Conservation (phyloP, 2,113 vertebrate genomes). For the Sphyrna mokarran region DNA sequence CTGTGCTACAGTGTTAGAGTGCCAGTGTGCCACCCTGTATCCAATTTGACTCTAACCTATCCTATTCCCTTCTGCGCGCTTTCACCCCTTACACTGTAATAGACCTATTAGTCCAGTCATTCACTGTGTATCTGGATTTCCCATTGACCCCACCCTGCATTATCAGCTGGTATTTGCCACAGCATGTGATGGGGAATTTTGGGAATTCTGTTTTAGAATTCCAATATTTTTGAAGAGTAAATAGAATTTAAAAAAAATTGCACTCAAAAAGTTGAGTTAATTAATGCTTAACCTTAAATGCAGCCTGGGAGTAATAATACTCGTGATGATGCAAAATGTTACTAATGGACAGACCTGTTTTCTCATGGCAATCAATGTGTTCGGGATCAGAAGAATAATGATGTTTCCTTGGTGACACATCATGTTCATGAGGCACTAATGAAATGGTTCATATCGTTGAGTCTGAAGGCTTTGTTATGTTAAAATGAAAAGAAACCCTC, state of each 20-base stretch:
- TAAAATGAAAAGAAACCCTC: not conserved
- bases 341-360: not conserved
- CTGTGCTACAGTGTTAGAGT: too few relatives aligned
- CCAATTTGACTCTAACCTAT: not conserved
- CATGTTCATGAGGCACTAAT: slow-evolving; percentile 39
- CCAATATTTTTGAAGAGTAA: not conserved
- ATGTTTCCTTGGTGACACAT: slow-evolving; percentile 42
- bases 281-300: not conserved
- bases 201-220: not conserved
- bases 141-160: not conserved
- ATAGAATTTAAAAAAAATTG: not conserved
- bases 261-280: not conserved
- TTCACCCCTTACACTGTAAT: not conserved
- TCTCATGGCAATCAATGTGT: not conserved
- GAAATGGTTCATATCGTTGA: slow-evolving; percentile 40
- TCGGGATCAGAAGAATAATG: not conserved
- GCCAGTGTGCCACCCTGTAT: not conserved
- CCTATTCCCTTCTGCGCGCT: not conserved
- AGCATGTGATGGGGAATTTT: not conserved
- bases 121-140: too few relatives aligned
- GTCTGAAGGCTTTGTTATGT: not conserved
- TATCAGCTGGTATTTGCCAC: not conserved
- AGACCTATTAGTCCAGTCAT: not conserved
- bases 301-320: not conserved
- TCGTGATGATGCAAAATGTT: not conserved